Conservation (phyloP, 1,140 invertebrate genomes). For the Macrosteles quadrilineatus region DNA sequence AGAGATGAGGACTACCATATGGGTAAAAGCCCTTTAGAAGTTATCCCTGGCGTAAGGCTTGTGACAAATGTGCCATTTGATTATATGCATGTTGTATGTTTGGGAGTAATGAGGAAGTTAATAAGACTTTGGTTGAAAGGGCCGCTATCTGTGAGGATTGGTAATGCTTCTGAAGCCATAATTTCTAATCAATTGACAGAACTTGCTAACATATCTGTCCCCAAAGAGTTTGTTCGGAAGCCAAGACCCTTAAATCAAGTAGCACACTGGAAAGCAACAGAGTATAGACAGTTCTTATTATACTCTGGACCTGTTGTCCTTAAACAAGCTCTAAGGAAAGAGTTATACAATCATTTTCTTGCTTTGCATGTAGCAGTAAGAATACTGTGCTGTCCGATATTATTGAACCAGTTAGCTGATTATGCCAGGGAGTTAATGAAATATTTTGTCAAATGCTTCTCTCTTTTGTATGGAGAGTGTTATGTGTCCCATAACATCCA, state of each 20-base stretch:
- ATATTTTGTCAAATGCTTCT: slow-evolving; percentile 29
- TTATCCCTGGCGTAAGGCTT: slow-evolving; percentile 34
- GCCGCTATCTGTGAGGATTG: slow-evolving; percentile 30
- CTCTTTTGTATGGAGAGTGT: background rate
- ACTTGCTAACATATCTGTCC: slow-evolving; percentile 16
- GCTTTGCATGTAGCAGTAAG: slow-evolving; percentile 24
- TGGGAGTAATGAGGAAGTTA: slow-evolving; percentile 46
- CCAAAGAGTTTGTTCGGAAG: slow-evolving; percentile 43
- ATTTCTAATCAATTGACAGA: slow-evolving; percentile 25
- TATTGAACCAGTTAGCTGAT: background rate
- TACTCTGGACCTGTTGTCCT: slow-evolving; percentile 50
- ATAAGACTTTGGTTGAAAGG: slow-evolving; percentile 44
- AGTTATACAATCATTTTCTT: slow-evolving; percentile 29
- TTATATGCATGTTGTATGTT: slow-evolving; percentile 46
- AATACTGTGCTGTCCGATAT: slow-evolving; percentile 18
- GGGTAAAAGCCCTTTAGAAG: slow-evolving; percentile 25
- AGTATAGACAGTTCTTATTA: slow-evolving; percentile 49
- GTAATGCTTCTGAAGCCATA: slow-evolving; percentile 8
- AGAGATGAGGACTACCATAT: slow-evolving; percentile 36
- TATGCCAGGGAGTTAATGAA: slow-evolving; percentile 24
- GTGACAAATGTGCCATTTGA: slow-evolving; percentile 45
- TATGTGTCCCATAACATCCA: slow-evolving; percentile 23
- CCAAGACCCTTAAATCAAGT: slow-evolving; percentile 38
- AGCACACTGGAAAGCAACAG: slow-evolving; percentile 46
- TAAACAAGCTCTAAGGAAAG: slow-evolving; percentile 30